These are phyloP conservation scores for Hycleus phaleratus DNA, from an alignment of 1,140 invertebrate species.

Conservation along the genomic window DNA sequence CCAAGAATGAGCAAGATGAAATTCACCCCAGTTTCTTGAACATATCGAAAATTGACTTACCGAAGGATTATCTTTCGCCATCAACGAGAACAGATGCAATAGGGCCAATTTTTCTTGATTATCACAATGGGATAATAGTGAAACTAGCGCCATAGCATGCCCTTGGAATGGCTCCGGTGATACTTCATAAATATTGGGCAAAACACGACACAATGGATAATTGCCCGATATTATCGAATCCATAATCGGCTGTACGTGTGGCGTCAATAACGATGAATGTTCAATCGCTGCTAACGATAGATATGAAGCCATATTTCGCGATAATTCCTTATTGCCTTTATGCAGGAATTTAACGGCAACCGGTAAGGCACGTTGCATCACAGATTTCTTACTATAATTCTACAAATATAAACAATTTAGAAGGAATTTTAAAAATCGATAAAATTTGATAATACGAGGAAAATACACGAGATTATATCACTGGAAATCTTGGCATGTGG, in stretches of 20 bases:
- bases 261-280: conserved; percentile 74
- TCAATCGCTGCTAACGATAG: conserved; percentile 87
- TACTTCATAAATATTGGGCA: conserved; percentile 82
- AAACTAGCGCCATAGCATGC: conserved; percentile 73
- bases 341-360: conserved; percentile 86
- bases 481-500: conserved; percentile 93
- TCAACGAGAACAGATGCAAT: conserved; percentile 69
- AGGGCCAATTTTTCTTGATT: conserved; percentile 75
- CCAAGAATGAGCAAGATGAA: no score
- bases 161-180: conserved; percentile 77
- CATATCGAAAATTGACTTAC: conserved; percentile 41
- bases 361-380: conserved; percentile 84
- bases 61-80: conserved; percentile 70
- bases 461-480: conserved; percentile 89
- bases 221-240: conserved; percentile 83
- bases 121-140: conserved; percentile 72
- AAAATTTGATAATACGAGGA: conserved; percentile 57
- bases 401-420: conserved; percentile 40
- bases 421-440: background rate
- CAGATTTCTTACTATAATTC: conserved; percentile 80
- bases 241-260: conserved; percentile 83
- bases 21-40: no score
- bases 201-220: conserved; percentile 72
- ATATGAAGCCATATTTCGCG: conserved; percentile 84
- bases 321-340: conserved; percentile 82